Percentiles rank a stretch among this genome's conserved stretches.
Evolutionary conservation across 2,797 vertebrate genomes (phyloP).

Genomic region (Lithobates sylvaticus): DNA sequence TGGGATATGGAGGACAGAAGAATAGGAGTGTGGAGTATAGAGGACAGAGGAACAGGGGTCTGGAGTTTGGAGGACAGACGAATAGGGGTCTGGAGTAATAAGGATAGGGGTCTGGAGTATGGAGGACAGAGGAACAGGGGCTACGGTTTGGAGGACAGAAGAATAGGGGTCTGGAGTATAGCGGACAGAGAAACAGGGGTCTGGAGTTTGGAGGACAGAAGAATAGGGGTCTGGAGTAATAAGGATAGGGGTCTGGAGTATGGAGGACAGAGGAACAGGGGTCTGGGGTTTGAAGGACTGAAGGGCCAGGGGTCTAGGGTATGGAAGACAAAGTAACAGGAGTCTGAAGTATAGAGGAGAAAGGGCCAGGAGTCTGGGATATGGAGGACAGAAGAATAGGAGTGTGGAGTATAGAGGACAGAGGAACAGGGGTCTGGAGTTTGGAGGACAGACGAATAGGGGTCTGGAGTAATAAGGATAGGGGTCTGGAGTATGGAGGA

Average conservation of each 20-base stretch:
- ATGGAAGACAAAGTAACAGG: not conserved
- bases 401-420: not conserved
- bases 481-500: not conserved
- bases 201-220: no score
- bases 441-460: not conserved
- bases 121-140: not conserved
- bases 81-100: no score
- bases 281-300: not conserved
- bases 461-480: no score
- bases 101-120: not conserved
- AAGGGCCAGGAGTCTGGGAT: not conserved
- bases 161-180: not conserved
- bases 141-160: not conserved
- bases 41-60: not conserved
- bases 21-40: not conserved
- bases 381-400: not conserved
- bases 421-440: not conserved
- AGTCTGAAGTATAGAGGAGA: not conserved
- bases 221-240: not conserved
- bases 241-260: not conserved
- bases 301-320: not conserved
- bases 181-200: not conserved
- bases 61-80: not conserved
- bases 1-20: not conserved
- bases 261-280: not conserved